Percentiles rank a stretch among this genome's conserved stretches.
These are phyloP conservation scores for Myiotriccus ornatus DNA, from an alignment of 2,797 vertebrate genomes.

Conservation along the genomic window DNA sequence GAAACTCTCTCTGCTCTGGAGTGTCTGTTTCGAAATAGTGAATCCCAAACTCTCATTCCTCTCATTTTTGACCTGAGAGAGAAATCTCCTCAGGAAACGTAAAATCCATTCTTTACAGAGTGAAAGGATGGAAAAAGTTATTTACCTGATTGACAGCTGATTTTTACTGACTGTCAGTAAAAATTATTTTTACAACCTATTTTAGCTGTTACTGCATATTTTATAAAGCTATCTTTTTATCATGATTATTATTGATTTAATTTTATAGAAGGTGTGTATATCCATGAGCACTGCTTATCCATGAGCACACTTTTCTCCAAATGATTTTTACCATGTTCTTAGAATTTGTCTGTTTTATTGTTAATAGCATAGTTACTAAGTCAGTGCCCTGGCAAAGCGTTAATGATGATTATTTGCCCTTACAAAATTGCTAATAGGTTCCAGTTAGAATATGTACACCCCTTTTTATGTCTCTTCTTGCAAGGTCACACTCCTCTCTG, in stretches of 20 bases:
- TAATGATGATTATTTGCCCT: not conserved
- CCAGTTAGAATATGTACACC: not conserved
- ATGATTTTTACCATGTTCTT: not conserved
- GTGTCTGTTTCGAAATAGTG: not conserved
- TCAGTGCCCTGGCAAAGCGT: not conserved
- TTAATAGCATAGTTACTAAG: not conserved
- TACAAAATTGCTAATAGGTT: not conserved
- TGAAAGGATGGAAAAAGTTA: not conserved
- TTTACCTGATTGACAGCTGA: not conserved
- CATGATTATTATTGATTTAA: not conserved
- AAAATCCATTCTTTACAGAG: not conserved
- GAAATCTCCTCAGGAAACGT: not conserved
- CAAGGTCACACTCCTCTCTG: not conserved
- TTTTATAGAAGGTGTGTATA: not conserved
- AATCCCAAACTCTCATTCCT: not conserved
- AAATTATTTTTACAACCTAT: not conserved
- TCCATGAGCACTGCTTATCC: not conserved
- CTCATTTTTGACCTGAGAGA: not conserved
- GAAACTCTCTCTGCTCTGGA: not conserved
- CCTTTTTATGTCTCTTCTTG: not conserved
- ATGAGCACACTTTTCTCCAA: not conserved
- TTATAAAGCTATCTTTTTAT: not conserved
- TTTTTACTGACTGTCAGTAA: not conserved
- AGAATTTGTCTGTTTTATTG: not conserved
- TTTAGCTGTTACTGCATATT: not conserved